Base-by-base conservation (phyloP, 2,113 vertebrate genomes). In the Parus major region DNA sequence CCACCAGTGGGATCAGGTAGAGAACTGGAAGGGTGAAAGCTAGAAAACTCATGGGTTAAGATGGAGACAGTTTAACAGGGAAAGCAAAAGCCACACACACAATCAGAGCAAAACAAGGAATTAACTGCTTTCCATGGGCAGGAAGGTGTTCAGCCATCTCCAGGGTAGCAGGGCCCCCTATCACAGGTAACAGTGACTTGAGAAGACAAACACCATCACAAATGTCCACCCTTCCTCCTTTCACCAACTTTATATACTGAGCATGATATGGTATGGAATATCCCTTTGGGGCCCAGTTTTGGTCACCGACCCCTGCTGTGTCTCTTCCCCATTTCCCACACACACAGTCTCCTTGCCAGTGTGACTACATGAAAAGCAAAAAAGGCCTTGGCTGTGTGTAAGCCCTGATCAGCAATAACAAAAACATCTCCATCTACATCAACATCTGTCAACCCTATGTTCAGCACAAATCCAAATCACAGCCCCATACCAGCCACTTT, bases 331-430 rank as follows among this genome's bases (percentile, higher is more conserved):
- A 1, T 36, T 13, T 70, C 28, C 12, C 65, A 47, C 13, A 39
- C 5, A 20, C 0, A 1, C 29, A n/a, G 46, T 20, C 11, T 21
- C 41, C n/a, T 47, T 2, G 1, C 13, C 25, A 35, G 24, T 15
- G 24, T 55, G 35, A 19, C 49, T 25, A 60, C 4, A 35, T 1
- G 2, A 47, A 41, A 79, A 47, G 12, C 10, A 70, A n/a, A 35
- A 71, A 79, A 41, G 6, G 16, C 25, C 41, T 36, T 27, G 31
- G 17, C 16, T 49, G 2, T 55, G 5, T 20, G 24, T 5, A 53
- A 61, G 55, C 11, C 17, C 41, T 29, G 16, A 8, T 29, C 41
- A 63, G 16, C 49, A 63, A 9, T 18, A 79, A 39, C 41, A 55
- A 61, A 70, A 70, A 14, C 4, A 70, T 17, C 12, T 79, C 41